Conservation (phyloP, 2,797 vertebrate species). For the Atherinosoma microstoma region DNA sequence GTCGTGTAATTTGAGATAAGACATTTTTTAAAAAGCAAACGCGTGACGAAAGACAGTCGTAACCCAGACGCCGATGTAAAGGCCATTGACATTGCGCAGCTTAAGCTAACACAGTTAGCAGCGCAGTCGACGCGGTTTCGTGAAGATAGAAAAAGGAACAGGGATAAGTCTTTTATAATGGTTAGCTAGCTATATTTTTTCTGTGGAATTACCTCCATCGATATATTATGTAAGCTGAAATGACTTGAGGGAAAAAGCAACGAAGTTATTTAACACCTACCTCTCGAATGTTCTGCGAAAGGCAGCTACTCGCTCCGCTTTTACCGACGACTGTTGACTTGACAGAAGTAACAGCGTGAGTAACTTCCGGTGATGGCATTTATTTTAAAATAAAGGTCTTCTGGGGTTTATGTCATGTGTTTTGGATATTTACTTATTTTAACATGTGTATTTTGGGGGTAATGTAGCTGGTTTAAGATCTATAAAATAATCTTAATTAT, state of each 20-base stretch:
- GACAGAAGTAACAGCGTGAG: rapidly evolving
- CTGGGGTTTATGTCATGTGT: background rate
- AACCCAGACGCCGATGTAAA: conserved; percentile 41
- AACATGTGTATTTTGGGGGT: no score
- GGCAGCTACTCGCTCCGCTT: conserved; percentile 52
- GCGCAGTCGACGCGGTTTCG: conserved; percentile 14
- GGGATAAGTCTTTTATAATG: rapidly evolving
- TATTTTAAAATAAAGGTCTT: conserved; percentile 25
- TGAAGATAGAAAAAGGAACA: background rate
- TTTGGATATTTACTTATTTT: no score
- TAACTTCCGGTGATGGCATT: conserved; percentile 16
- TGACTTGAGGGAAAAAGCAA: background rate
- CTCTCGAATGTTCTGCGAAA: conserved; percentile 79
- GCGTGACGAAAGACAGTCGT: background rate
- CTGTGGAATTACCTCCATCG: rapidly evolving
- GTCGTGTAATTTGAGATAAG: background rate
- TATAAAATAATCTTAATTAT: no score
- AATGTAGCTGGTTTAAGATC: background rate
- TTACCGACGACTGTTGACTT: conserved; percentile 24
- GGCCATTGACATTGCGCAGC: conserved; percentile 20
- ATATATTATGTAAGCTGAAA: background rate
- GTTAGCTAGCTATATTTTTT: background rate
- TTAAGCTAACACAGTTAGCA: conserved; percentile 40
- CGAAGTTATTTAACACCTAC: conserved; percentile 50
- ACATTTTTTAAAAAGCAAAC: background rate